Percentiles rank a stretch among this genome's conserved stretches.
phyloP scores from a whole-genome alignment of 2,113 vertebrate species.

The Hoplias malabaricus region DNA sequence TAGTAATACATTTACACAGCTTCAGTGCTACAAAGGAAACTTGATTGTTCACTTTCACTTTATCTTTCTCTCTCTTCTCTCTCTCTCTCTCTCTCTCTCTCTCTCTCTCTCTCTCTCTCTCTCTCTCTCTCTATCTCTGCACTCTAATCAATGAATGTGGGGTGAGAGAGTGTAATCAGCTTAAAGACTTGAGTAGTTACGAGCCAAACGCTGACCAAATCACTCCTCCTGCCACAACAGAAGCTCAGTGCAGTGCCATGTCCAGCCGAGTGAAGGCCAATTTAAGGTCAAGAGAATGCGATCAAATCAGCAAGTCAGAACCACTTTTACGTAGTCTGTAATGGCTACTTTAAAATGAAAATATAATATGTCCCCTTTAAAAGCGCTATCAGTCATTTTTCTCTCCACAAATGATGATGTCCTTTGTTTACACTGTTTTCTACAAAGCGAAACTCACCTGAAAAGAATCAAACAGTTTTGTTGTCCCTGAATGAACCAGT shows the following conservation, averaged over 20 bases:
- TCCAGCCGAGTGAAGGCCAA: neutral
- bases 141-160: conserved; percentile 34
- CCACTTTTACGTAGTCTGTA: neutral
- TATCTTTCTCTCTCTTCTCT: neutral
- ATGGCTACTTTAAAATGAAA: too few relatives aligned
- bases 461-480: too few relatives aligned
- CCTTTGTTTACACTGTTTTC: too few relatives aligned
- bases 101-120: neutral
- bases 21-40: neutral
- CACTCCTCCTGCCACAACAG: conserved; percentile 2
- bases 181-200: conserved; percentile 7
- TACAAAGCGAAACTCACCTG: too few relatives aligned
- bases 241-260: neutral
- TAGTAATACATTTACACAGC: neutral
- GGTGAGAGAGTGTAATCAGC: conserved; percentile 26
- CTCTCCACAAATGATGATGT: too few relatives aligned
- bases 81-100: neutral
- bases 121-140: neutral
- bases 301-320: neutral
- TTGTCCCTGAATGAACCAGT: too few relatives aligned
- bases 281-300: conserved; percentile 31
- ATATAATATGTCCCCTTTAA: too few relatives aligned
- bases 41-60: neutral
- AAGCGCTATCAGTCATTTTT: too few relatives aligned
- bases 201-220: conserved; percentile 21